Base-by-base conservation (phyloP, 2,888 invertebrate species). In the Phortica magna region DNA sequence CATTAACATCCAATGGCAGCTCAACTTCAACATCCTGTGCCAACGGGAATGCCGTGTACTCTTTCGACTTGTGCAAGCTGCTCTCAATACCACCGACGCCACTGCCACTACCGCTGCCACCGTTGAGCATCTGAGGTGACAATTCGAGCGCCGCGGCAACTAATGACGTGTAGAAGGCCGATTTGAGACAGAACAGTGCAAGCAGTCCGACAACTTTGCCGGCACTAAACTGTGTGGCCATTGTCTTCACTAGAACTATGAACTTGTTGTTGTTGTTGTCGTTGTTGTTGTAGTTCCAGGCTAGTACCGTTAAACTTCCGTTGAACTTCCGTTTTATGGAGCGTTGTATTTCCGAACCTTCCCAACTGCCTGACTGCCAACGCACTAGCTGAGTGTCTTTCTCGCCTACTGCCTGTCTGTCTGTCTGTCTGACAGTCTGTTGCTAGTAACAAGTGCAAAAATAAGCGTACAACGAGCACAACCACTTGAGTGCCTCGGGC, bases 91-190 rank as follows among this genome's bases (percentile, higher is more conserved):
- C 61, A 77, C 77, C 79, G 72, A 78, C 74, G 80, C 82, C 72
- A 12, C 77, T 81, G 67, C 31, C 31, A 4, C 31, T 31, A 77
- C 77, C 78, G 74, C 79, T 73, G 80, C 82, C 72, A 12, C 77
- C 81, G 71, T 76, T 81, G 68, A 87, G 72, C 67, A 89, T 76
- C 42, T 87, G 88, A 9, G 88, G 83, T 17, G 84, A 82, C 76
- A 90, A 74, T 74, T 89, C 90, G 75, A 86, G 73, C 5, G 83
- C 87, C 77, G 82, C 80, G 77, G 76, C 82, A 75, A 88, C 77
- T 73, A 85, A 74, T 7, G 85, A 80, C 19, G 81, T 80, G 82
- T 79, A 61, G 82, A 84, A 76, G 80, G 85, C 57, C 59, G 73
- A 42, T 3, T 41, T 42, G 12, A 77, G 48, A 76, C 81, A 80